Conservation (phyloP, 2,888 invertebrate species). For the Artemia sinica region DNA sequence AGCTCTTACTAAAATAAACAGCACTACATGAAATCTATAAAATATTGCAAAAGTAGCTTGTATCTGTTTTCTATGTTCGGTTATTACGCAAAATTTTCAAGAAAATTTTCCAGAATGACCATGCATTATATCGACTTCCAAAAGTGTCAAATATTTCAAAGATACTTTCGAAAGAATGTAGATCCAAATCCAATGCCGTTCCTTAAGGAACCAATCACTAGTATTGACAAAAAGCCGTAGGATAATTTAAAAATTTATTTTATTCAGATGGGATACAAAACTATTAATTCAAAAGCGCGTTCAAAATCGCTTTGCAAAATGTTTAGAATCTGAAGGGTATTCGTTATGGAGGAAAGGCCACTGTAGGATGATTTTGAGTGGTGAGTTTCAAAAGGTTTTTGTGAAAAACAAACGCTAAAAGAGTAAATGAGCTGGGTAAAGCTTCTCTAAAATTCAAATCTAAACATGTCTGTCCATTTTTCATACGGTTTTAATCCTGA, state of each 20-base stretch:
- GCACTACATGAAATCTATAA: background rate
- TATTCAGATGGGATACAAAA: background rate
- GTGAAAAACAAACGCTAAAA: background rate
- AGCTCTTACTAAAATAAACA: background rate
- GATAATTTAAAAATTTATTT: background rate
- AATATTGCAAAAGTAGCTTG: background rate
- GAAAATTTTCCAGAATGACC: background rate
- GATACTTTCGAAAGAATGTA: too few relatives aligned
- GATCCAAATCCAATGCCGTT: background rate
- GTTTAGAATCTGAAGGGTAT: background rate
- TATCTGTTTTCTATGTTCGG: constrained; percentile 11
- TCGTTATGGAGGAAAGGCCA: background rate
- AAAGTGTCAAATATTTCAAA: background rate
- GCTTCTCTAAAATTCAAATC: background rate
- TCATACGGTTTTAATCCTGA: background rate
- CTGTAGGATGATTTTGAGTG: background rate
- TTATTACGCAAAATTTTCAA: background rate
- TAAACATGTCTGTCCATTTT: background rate
- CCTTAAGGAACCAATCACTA: background rate
- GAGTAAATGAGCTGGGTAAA: background rate
- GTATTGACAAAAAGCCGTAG: background rate
- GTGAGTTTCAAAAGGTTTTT: background rate
- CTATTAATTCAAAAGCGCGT: background rate
- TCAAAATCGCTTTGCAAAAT: background rate
- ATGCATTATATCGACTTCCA: background rate